Conservation (phyloP, 2,888 invertebrate species). For the Hemaris fuciformis region DNA sequence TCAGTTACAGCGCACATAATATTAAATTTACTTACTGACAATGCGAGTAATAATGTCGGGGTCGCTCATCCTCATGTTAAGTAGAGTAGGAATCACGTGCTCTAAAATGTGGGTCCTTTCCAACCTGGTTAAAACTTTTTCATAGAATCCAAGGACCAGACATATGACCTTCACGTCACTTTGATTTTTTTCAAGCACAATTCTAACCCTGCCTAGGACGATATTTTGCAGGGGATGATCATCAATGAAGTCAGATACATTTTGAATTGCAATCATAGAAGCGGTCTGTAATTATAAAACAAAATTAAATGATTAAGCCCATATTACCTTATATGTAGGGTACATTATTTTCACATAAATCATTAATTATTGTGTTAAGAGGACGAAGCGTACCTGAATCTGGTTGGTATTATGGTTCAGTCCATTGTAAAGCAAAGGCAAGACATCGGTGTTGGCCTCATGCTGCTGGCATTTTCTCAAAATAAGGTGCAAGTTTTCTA, state of each 20-base stretch:
- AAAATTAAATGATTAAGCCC: too few species aligned
- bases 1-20: neutral
- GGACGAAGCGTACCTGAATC: slow-evolving; percentile 87
- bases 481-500: slow-evolving; percentile 94
- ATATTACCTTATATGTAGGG: too few species aligned
- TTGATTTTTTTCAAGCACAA: slow-evolving; percentile 89
- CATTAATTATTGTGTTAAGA: neutral
- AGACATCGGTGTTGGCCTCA: slow-evolving; percentile 89
- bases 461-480: slow-evolving; percentile 92
- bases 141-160: slow-evolving; percentile 89
- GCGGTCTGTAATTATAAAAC: slow-evolving; percentile 85
- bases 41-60: slow-evolving; percentile 94
- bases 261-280: slow-evolving; percentile 92
- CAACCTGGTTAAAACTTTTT: slow-evolving; percentile 90
- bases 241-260: slow-evolving; percentile 91
- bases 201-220: slow-evolving; percentile 91
- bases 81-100: slow-evolving; percentile 93
- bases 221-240: slow-evolving; percentile 89
- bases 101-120: slow-evolving; percentile 94
- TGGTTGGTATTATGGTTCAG: slow-evolving; percentile 94
- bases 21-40: slow-evolving; percentile 89
- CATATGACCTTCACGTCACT: slow-evolving; percentile 90
- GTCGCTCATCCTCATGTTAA: slow-evolving; percentile 92
- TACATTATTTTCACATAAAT: too few species aligned
- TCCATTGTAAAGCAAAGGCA: slow-evolving; percentile 92